A percentile compares a stretch with the other conserved stretches of the same genome.
Evolutionary conservation across 2,797 vertebrate genomes (phyloP).

Genomic region (Neomorphus geoffroyi): DNA sequence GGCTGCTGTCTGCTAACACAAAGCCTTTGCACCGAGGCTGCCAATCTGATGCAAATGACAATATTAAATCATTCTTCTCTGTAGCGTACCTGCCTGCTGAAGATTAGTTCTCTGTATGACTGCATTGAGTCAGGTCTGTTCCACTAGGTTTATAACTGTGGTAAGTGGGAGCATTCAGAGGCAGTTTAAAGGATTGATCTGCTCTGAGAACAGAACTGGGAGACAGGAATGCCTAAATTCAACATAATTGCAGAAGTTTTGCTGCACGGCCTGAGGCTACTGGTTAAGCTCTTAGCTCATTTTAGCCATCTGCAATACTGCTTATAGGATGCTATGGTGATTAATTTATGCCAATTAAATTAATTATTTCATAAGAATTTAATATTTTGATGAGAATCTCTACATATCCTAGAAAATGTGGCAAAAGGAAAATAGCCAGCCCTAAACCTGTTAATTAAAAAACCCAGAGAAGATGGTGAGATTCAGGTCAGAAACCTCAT

Average conservation of each 20-base stretch:
- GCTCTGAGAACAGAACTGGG: neutral
- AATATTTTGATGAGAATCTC: neutral
- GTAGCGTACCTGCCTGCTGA: neutral
- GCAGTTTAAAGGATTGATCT: neutral
- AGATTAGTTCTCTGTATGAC: neutral
- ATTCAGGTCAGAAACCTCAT: neutral
- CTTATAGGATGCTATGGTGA: neutral
- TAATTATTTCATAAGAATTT: constrained; percentile 20
- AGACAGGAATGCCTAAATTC: neutral
- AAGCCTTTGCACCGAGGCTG: neutral
- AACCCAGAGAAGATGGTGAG: neutral
- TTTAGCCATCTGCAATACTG: neutral
- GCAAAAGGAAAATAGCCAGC: neutral
- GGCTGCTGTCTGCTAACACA: neutral
- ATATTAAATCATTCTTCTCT: neutral
- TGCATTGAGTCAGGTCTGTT: neutral
- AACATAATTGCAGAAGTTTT: neutral
- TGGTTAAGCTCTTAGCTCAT: neutral
- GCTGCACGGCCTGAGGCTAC: neutral
- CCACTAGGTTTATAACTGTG: neutral
- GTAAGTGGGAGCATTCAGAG: neutral
- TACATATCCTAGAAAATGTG: neutral
- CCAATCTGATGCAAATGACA: neutral
- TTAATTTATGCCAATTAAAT: constrained; percentile 17
- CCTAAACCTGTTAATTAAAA: neutral